A percentile compares a stretch with the other conserved stretches of the same genome.
These are phyloP conservation scores for Pelobates cultripes DNA, from an alignment of 2,797 vertebrate genomes.

Conservation along the genomic window DNA sequence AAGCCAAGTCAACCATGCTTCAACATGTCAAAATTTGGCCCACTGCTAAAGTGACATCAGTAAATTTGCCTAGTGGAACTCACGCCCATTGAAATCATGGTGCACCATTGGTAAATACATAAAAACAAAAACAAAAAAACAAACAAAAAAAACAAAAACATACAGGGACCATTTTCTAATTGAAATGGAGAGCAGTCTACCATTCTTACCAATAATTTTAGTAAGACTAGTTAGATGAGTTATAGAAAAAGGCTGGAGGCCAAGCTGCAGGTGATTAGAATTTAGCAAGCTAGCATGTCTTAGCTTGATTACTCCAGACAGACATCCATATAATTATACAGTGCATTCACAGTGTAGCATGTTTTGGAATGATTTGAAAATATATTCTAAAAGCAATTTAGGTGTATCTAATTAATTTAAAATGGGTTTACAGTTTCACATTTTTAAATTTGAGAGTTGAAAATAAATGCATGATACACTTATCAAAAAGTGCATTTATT, in stretches of 20 bases:
- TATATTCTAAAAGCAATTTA: not conserved
- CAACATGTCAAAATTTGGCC: constrained; percentile 35
- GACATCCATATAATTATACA: constrained; percentile 27
- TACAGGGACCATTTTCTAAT: not conserved
- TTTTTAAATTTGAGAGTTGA: not conserved
- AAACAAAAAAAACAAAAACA: not conserved
- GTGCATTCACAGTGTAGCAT: constrained; percentile 11
- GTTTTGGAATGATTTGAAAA: constrained; percentile 11
- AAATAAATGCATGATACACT: not conserved
- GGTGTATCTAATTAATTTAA: not conserved
- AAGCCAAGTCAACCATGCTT: constrained; percentile 17
- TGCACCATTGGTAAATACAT: constrained; percentile 1
- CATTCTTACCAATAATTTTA: not conserved
- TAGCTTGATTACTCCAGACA: constrained; percentile 19
- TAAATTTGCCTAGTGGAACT: constrained; percentile 5
- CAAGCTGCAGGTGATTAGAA: constrained; percentile 15
- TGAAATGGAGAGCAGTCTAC: not conserved
- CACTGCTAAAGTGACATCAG: constrained; percentile 13
- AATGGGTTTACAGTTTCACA: not conserved
- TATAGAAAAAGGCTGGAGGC: constrained; percentile 5
- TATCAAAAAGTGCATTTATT: too few species aligned
- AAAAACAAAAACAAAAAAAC: not conserved
- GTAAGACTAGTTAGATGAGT: not conserved
- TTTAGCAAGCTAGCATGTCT: constrained; percentile 12
- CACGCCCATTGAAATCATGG: constrained; percentile 22